Conservation (phyloP, 2,888 invertebrate genomes). For the Eristalis tenax region DNA sequence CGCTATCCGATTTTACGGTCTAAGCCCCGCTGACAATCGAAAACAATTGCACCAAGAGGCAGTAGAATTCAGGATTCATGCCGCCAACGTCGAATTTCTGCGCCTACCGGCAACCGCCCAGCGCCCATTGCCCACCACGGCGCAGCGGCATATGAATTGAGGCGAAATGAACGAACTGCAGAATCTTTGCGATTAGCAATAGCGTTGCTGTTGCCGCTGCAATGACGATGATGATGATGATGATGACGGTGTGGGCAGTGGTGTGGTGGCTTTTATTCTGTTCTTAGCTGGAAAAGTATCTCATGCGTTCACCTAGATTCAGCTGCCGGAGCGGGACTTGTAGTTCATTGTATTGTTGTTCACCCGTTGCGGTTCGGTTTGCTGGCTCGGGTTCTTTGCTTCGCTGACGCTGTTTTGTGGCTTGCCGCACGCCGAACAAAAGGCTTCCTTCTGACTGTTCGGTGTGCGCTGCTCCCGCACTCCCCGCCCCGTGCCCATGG, state of each 20-base stretch:
- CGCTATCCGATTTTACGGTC: conserved; percentile 20
- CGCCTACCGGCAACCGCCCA: too few relatives aligned
- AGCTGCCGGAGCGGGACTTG: conserved; percentile 1
- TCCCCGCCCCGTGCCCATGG: neutral
- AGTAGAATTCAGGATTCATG: conserved; percentile 1
- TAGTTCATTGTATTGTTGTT: conserved; percentile 38
- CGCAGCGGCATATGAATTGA: neutral
- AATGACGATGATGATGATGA: neutral
- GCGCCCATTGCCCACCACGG: too few relatives aligned
- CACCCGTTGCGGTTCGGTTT: conserved; percentile 58
- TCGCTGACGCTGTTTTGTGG: conserved; percentile 47
- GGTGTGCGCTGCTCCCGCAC: neutral
- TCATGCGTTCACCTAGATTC: conserved; percentile 51
- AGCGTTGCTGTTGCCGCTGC: neutral
- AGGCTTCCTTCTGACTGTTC: conserved; percentile 29
- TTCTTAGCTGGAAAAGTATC: conserved; percentile 43
- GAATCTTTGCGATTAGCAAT: conserved; percentile 5
- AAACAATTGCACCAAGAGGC: conserved; percentile 30
- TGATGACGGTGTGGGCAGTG: conserved; percentile 17
- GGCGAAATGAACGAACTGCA: conserved; percentile 5
- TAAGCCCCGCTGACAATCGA: conserved; percentile 29
- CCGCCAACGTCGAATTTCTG: conserved; percentile 16
- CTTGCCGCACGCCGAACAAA: conserved; percentile 33
- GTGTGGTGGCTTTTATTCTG: conserved; percentile 29
- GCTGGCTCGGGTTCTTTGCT: conserved; percentile 47